Evolutionary conservation across 2,113 vertebrate genomes (phyloP).

Genomic region (Myotis lucifugus): DNA sequence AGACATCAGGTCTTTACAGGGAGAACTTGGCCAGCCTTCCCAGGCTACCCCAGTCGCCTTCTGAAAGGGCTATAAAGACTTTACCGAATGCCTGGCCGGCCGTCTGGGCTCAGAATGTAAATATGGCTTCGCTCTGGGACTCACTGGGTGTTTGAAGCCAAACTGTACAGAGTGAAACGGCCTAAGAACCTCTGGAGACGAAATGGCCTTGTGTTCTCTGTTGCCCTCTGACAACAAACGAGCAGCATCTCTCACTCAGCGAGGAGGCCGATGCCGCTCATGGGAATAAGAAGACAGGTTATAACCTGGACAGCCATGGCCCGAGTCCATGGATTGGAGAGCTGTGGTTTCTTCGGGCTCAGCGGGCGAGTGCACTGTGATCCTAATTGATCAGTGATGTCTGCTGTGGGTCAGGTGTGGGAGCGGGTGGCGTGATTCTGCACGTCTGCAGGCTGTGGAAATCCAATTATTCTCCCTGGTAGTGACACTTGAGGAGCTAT

Average conservation of each 20-base stretch:
- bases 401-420: rapidly evolving
- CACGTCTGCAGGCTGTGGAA: background rate
- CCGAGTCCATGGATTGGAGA: background rate
- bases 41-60: background rate
- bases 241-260: background rate
- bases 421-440: rapidly evolving
- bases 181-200: conserved; percentile 27
- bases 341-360: background rate
- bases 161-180: background rate
- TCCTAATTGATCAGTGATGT: rapidly evolving
- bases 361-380: rapidly evolving
- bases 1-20: background rate
- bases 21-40: background rate
- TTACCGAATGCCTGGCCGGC: rapidly evolving
- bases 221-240: background rate
- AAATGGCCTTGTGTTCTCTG: conserved; percentile 40
- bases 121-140: background rate
- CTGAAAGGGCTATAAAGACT: background rate
- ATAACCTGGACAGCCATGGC: background rate
- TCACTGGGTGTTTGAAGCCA: background rate
- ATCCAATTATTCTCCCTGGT: rapidly evolving
- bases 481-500: background rate
- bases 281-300: background rate
- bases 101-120: rapidly evolving
- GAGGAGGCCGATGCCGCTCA: background rate